Evolutionary conservation across 2,888 invertebrate genomes (phyloP), one percentile per base, ranked within the genome.

Genomic region (Orchesellides sinensis): DNA sequence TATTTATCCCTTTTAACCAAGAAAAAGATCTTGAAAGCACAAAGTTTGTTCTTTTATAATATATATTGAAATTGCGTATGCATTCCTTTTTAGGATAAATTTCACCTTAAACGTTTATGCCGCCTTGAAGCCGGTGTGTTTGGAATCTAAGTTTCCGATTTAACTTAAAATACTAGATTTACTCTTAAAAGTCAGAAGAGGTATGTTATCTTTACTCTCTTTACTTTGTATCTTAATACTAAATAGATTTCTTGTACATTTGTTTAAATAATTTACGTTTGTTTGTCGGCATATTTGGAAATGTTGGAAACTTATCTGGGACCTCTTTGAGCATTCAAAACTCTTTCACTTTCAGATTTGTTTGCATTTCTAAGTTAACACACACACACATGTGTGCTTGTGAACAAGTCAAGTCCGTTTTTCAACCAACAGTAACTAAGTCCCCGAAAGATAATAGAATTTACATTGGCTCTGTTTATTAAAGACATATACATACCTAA

Each of bases 281-380:
- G 32, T 74, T 27, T 40, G 75, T 65, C 75, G 75, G 75, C 75
- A 75, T 66, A 56, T 66, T 66, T 54, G 61, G 32, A 65, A 61
- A 35, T 54, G 21, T 73, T 21, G 6, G 49, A 49, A 74, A 74
- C 32, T 4, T n/a, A n/a, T 40, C 52, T 75, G 66, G 56, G 56
- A 56, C 40, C 66, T 32, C 27, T 56, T 29, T 40, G 14, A 40
- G 10, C 40, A 52, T 66, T 25, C 21, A 8, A 35, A 49, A 45
- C 29, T 35, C 40, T 52, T 45, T 75, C 75, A 65, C 56, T 75
- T 66, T 45, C 17, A 8, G 25, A 75, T 66, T n/a, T 75, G 75
- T 75, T 75, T 75, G 66, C 75, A 35, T 65, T 65, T 74, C 23
- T 14, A 45, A 61, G 45, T 32, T 73, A 45, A n/a, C 59, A 49